Base-by-base conservation (phyloP, 2,888 invertebrate genomes). In the Neuroscelio doddi region DNA sequence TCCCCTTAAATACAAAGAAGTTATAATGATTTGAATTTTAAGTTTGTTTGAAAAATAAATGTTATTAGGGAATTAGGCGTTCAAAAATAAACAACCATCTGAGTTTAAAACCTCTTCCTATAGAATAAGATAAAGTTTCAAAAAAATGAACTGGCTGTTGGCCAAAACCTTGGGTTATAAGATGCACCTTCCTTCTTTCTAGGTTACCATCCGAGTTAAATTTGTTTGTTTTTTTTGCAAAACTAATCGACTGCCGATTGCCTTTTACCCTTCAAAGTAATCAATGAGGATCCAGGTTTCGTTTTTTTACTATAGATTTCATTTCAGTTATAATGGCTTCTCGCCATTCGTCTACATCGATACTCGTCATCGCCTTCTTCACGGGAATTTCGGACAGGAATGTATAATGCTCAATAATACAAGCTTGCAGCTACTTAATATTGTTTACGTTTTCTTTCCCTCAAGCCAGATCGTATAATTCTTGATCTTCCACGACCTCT, bases 311-410 rank as follows among this genome's bases (percentile, higher is more conserved):
- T 4, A 15, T 39, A 3, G 17, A 49, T n/a, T 17, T 26, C 1
- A 57, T 15, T 10, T 51, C 51, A 7, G n/a, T 21, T 1, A 44
- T 15, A 45, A 36, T 45, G 1, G 53, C 45, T 8, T 64, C 47
- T 9, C 44, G 32, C 73, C 71, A 73, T 36, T 68, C 61, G 2
- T 50, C 44, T 3, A 62, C 61, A 1, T 67, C 55, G 0, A 55
- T 39, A 24, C 64, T 29, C 1, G 34, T 45, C 41, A 65, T 14
- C 2, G 68, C 63, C 16, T 57, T 44, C 9, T 14, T 17, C 17
- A 65, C 9, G 8, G 61, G 53, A 17, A 57, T 41, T 41, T 55
- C 58, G 7, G 51, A 21, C n/a, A 61, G 21, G 12, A 24, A 15
- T 1, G 34, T 29, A 4, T 14, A 26, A 2, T 49, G 44, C 10